Evolutionary conservation across 2,888 invertebrate genomes (phyloP), one percentile per base, ranked within the genome.

Genomic region (Pyrrhosoma nymphula): DNA sequence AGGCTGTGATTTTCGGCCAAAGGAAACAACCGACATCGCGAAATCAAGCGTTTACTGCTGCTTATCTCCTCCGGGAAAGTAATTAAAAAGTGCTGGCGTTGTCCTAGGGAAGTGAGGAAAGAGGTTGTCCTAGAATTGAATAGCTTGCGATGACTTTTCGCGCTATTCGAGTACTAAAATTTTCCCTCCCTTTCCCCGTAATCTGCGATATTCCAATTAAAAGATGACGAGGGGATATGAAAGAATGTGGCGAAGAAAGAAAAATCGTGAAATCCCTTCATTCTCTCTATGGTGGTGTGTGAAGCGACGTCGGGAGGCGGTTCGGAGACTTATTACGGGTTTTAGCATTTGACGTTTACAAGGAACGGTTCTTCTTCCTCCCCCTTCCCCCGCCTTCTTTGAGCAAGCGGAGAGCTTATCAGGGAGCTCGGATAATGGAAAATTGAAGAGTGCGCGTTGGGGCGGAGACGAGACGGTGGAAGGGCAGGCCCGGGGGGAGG

Each of bases 301-400:
- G 23, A 75, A 75, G 23, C 30, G 16, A 35, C 12, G 82, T 26
- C 30, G 82, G 82, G 82, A 30, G 30, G 35, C 35, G 10, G 8
- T 3, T 0, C 16, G 14, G 82, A 82, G 82, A 82, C 35, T 82
- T 82, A 82, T 82, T 82, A 35, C 26, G 35, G 82, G 35, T 30
- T 82, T 82, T 35, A 82, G 30, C 30, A 82, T 35, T 82, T 82
- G 82, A 82, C 82, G 35, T 82, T 82, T 82, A 82, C 82, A 82
- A 35, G 82, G 30, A 35, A 82, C 82, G 35, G 82, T 30, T 60
- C 20, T 60, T 4, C 60, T 20, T 60, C 60, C 18, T 20, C 60
- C n/a, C n/a, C n/a, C n/a, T n/a, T 69, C 3, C 69, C 26, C 26
- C n/a, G 69, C 69, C 69, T 69, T 82, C 35, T 20, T 82, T 82